Base-by-base conservation (phyloP, 2,888 invertebrate species). In the Thyatira batis region DNA sequence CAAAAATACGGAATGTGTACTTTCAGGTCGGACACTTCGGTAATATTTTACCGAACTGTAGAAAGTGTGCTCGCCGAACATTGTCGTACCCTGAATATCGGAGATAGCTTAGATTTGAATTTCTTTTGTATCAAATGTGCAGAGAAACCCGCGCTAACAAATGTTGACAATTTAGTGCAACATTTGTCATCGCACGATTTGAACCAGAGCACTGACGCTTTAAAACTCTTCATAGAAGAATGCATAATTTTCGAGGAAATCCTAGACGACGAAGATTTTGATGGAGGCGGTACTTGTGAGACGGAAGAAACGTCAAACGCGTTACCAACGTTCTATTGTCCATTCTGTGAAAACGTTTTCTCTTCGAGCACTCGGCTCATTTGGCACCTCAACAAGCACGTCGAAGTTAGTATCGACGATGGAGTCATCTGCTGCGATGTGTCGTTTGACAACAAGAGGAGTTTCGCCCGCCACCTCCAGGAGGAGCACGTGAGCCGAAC, bases 121-220 rank as follows among this genome's bases (percentile, higher is more conserved):
- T 77, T 84, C 55, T 82, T 83, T 21, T 91, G 90, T 54, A 83
- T 84, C 58, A 72, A 74, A 52, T 90, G 90, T 57, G 28, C 52
- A 0, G 57, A 61, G 1, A 64, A 69, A 53, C 69, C 75, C 3
- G 56, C 69, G 0, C 62, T 76, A 5, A 52, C 55, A 10, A 73
- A 69, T 4, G 39, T 73, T 5, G 63, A 69, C 6, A 57, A 58
- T 3, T 65, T 90, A 21, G 62, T 70, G 0, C 59, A 73, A 10
- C 91, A 90, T 61, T 56, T 89, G 2, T 28, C 50, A 4, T 45
- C 54, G 0, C 90, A 88, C 57, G 13, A 43, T 3, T 3, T 50
- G 0, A 65, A 71, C n/a, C 39, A 39, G 1, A 54, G 63, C n/a
- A 44, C 45, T 17, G 53, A 59, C 20, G 49, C 52, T 0, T 52